Base-by-base conservation (phyloP, 2,888 invertebrate species). In the Amphipoea lucens region DNA sequence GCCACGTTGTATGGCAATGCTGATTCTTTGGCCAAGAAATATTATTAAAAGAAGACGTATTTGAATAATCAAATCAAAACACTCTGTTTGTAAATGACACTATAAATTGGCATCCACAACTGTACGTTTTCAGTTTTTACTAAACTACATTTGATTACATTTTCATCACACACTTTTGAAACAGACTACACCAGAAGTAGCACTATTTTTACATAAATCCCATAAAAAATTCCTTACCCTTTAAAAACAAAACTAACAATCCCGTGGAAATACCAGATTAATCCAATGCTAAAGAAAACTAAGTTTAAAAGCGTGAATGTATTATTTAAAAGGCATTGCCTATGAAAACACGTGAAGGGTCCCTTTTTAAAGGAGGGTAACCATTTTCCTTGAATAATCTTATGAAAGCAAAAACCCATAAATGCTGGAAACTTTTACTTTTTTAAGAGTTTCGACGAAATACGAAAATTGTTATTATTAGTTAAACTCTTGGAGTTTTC, bases 321-420 rank as follows among this genome's bases (percentile, higher is more conserved):
- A 79, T 79, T 76, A 79, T 83, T 83, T 65, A 84, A 84, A 79
- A 68, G n/a, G 20, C 57, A 71, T 65, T 66, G 40, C 71, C 67
- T 77, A 77, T 74, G 66, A 70, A 65, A 74, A 74, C 29, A 70
- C 40, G 45, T 48, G 45, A 40, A 29, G 40, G 23, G 9, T 36
- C 54, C 71, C 29, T 60, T 68, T 62, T 71, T 54, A 54, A 45
- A 14, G 62, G 20, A 71, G 45, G 20, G 29, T 51, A 63, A 71
- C 67, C 83, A 68, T 71, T 77, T 73, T 66, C 20, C 23, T 60
- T 20, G 69, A 73, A 82, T 66, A 73, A 82, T 73, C 63, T 54
- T 69, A 73, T 36, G 36, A 69, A 65, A 83, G 42, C 72, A 45
- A 62, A 82, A 69, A 29, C 12, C 60, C 60, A 76, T 82, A 67